Evolutionary conservation across 2,888 invertebrate species (phyloP).

Genomic region (Ernsta delagoae): DNA sequence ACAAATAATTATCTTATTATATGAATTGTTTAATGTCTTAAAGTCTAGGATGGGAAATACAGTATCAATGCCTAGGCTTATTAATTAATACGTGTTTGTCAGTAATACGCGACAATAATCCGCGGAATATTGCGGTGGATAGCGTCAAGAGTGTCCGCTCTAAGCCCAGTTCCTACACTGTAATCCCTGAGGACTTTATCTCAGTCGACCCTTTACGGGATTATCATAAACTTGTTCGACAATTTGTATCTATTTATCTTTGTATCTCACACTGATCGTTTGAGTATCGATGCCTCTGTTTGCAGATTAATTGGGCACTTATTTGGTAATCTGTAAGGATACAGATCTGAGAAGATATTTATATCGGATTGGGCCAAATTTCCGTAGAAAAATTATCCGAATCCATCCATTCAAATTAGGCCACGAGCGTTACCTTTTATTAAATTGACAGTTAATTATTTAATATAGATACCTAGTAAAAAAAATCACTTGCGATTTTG

Average conservation of each 20-base stretch:
- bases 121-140: constrained; percentile 67
- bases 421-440: no score
- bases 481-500: no score
- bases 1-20: no score
- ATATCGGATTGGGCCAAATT: neutral
- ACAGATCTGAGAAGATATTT: neutral
- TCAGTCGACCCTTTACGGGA: constrained; percentile 74
- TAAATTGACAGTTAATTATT: no score
- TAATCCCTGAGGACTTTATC: constrained; percentile 71
- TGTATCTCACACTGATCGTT: constrained; percentile 46
- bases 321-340: constrained; percentile 14
- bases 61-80: constrained; percentile 10
- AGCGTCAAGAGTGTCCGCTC: constrained; percentile 70
- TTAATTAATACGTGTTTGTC: constrained; percentile 30
- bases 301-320: constrained; percentile 23
- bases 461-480: no score
- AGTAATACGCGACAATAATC: constrained; percentile 64
- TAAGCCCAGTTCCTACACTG: constrained; percentile 70
- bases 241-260: constrained; percentile 73
- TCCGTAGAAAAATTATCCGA: neutral
- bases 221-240: constrained; percentile 72
- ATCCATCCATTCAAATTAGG: no score
- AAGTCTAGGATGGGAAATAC: neutral
- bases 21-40: no score
- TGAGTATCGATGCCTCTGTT: constrained; percentile 28